Evolutionary conservation across 2,797 vertebrate species (phyloP), one percentile per base, ranked within the genome.

Genomic region (Hypotaenidia philippensis): DNA sequence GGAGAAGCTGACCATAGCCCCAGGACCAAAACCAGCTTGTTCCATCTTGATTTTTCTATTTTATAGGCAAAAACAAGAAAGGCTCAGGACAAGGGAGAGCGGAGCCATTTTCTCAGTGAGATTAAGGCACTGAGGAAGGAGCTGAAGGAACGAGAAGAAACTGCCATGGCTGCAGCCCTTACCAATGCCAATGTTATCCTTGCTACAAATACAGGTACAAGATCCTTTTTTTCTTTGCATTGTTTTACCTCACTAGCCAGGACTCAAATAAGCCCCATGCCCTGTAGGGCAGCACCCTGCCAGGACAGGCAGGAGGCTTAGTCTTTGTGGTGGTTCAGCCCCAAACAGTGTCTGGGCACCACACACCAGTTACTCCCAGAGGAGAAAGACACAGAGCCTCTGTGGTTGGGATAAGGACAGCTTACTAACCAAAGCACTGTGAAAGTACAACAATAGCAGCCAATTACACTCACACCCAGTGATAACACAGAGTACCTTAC

Each of bases 131-230:
- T 99, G 44, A 98, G 98, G 55, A 99, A 99, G 95, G 99, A 99
- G 90, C 98, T 99, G 94, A 99, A 97, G 95, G 98, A 95, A 57
- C 97, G 99, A 64, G 99, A 99, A 87, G 98, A 98, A 31, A 87
- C 98, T 0, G 99, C 99, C 45, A 98, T 99, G 88, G 66, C 96
- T 10, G 97, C 99, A 91, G 98, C 98, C 90, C 98, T 99, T 31
- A 97, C 96, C 65, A 80, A 92, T 0, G 99, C 99, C 4, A 97
- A 97, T 2, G 97, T 99, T 18, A 96, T 99, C 90, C 98, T 99
- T 36, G 98, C 99, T 17, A 99, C 99, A 5, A 99, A 99, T 86
- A 99, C 99, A 61, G 99, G 99, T 99, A 78, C 79, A 97, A 29
- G 4, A 29, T 5, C 4, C 12, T 41, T 82, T 50, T 25, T 25